Conservation (phyloP, 2,113 vertebrate species). For the Hyperoodon ampullatus region DNA sequence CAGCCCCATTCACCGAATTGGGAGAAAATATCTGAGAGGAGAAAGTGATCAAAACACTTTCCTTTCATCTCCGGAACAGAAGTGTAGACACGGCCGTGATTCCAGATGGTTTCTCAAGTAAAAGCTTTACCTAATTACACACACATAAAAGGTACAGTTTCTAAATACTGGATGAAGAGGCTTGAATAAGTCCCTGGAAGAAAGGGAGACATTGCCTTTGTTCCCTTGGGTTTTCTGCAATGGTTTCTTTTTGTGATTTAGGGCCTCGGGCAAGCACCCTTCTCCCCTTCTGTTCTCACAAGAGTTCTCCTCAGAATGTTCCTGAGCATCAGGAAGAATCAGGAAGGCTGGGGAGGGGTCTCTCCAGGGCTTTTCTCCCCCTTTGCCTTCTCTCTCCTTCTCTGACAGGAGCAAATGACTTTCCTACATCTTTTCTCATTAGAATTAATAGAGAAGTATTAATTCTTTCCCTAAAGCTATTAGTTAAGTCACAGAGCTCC, state of each 20-base stretch:
- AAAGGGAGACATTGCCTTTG: background rate
- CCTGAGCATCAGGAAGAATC: background rate
- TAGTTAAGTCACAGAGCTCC: constrained; percentile 35
- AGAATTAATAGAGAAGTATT: constrained; percentile 58
- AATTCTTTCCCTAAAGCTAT: constrained; percentile 55
- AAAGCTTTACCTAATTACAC: background rate
- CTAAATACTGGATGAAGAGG: background rate
- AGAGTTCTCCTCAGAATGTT: too few relatives aligned
- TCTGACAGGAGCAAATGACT: background rate
- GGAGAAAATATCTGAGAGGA: background rate
- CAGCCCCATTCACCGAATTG: background rate
- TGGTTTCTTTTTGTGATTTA: background rate
- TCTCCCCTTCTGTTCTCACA: background rate
- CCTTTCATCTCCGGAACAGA: background rate
- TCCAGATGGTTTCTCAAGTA: background rate
- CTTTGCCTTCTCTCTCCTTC: background rate
- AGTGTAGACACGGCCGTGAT: rapidly evolving
- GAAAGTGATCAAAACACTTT: background rate
- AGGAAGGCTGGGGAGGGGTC: background rate
- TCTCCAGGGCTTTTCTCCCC: background rate
- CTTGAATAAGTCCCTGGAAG: rapidly evolving
- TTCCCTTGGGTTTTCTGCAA: rapidly evolving
- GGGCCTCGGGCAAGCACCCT: rapidly evolving
- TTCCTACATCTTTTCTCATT: background rate
- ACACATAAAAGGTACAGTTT: background rate